phyloP scores from a whole-genome alignment of 2,113 vertebrate genomes.

The Xiphias gladius region DNA sequence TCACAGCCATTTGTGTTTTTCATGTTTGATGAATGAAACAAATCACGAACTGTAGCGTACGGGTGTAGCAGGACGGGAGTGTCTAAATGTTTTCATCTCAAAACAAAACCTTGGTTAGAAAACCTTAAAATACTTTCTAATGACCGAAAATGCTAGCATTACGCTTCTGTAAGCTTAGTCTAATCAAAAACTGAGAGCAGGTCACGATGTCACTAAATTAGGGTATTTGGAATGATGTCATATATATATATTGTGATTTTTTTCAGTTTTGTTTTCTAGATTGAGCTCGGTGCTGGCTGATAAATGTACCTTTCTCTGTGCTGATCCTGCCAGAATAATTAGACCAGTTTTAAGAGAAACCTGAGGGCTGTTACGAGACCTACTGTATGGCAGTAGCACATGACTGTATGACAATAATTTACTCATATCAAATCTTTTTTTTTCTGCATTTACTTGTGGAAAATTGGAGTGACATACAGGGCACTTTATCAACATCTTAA shows the following conservation, averaged over 20 bases:
- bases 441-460: constrained; percentile 37
- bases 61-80: constrained; percentile 68
- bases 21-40: constrained; percentile 41
- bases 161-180: constrained; percentile 51
- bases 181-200: constrained; percentile 50
- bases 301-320: constrained; percentile 60
- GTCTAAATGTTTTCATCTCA: constrained; percentile 62
- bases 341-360: constrained; percentile 36
- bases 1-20: constrained; percentile 53
- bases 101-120: constrained; percentile 55
- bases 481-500: constrained; percentile 83
- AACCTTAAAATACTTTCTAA: constrained; percentile 65
- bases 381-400: constrained; percentile 63
- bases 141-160: constrained; percentile 47
- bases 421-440: constrained; percentile 30
- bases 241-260: constrained; percentile 25
- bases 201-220: constrained; percentile 62
- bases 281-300: constrained; percentile 42
- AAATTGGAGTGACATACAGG: constrained; percentile 70
- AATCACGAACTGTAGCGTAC: constrained; percentile 55
- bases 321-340: constrained; percentile 39
- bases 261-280: constrained; percentile 33
- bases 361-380: constrained; percentile 56
- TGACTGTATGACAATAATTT: constrained; percentile 45
- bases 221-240: constrained; percentile 65